Percentiles rank a stretch among this genome's conserved stretches.
phyloP scores from a whole-genome alignment of 2,113 vertebrate genomes.

The Stegostoma tigrinum region DNA sequence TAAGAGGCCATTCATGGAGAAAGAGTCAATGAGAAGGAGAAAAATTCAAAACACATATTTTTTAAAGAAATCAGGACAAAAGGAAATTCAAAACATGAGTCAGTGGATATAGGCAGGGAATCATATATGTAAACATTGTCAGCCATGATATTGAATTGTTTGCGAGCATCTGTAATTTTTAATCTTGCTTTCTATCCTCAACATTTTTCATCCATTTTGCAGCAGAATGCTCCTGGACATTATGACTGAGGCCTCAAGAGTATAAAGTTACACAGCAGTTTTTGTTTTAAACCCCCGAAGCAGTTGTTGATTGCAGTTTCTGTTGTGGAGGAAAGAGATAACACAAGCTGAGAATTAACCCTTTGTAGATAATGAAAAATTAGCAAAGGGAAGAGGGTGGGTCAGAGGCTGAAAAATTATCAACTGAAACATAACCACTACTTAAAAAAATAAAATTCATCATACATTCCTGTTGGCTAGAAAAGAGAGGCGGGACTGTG shows the following conservation, averaged over 20 bases:
- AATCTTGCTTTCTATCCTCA: neutral
- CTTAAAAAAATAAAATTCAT: neutral
- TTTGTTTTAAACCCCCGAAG: neutral
- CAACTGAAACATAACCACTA: neutral
- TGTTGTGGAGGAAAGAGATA: neutral
- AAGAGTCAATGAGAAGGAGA: no score
- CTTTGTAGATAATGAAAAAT: no score
- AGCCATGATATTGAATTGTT: neutral
- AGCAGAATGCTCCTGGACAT: neutral
- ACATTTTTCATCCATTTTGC: neutral
- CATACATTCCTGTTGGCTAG: neutral
- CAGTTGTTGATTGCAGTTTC: neutral
- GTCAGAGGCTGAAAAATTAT: neutral
- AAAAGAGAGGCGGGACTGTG: neutral
- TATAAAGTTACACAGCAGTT: neutral
- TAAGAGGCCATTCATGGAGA: neutral
- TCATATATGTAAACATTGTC: neutral
- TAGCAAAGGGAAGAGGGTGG: neutral
- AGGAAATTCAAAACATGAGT: neutral
- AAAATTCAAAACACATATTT: neutral
- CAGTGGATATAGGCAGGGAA: neutral
- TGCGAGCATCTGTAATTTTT: neutral
- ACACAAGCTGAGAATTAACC: neutral
- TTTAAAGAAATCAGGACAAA: neutral
- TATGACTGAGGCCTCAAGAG: neutral